phyloP scores from a whole-genome alignment of 2,113 vertebrate genomes.

The Hippocampus barbouri region DNA sequence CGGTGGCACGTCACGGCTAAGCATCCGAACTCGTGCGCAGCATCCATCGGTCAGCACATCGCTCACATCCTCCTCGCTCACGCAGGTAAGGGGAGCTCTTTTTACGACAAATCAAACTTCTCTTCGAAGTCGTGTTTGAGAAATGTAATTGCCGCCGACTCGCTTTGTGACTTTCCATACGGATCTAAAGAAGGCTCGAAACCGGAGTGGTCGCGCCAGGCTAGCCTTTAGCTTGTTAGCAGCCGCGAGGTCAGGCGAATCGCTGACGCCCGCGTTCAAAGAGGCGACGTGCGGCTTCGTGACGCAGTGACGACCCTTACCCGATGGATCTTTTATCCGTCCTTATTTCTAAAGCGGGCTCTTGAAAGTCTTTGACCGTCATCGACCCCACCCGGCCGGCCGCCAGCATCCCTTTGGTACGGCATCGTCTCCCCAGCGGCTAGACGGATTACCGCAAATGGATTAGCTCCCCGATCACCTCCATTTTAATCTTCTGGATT shows the following conservation, averaged over 20 bases:
- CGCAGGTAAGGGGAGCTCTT: neutral
- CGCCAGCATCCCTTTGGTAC: neutral
- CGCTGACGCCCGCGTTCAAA: neutral
- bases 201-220: neutral
- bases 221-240: neutral
- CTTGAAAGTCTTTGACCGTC: slow-evolving; percentile 1
- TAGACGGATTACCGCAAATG: slow-evolving; percentile 3
- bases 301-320: neutral
- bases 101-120: too few species aligned
- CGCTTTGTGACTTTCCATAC: too few species aligned
- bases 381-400: neutral
- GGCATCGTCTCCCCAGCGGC: neutral
- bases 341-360: neutral
- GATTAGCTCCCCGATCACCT: neutral
- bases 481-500: neutral
- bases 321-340: neutral
- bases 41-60: neutral
- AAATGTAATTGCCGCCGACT: too few species aligned
- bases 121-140: neutral
- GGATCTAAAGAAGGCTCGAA: neutral
- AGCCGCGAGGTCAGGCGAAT: neutral
- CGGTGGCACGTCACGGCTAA: neutral
- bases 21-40: too few species aligned
- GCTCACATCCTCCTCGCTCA: neutral
- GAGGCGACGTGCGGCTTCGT: neutral